Evolutionary conservation across 2,113 vertebrate genomes (phyloP).

Genomic region (Festucalex cinctus): DNA sequence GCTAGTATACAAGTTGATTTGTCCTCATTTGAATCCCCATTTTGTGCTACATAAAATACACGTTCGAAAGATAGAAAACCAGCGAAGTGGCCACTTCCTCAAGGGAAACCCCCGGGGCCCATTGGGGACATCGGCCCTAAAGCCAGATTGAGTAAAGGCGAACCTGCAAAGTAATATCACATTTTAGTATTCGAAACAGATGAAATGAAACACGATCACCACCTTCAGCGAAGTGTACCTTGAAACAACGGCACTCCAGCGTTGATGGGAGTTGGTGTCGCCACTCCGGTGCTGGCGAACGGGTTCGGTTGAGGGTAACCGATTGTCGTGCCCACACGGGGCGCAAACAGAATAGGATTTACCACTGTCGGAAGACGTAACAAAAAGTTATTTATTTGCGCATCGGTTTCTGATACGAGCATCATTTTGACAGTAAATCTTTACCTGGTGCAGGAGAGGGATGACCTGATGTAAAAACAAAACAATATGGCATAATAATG

Average conservation of each 20-base stretch:
- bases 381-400: neutral
- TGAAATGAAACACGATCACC: neutral
- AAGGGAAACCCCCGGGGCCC: neutral
- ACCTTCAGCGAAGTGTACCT: neutral
- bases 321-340: neutral
- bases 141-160: neutral
- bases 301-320: neutral
- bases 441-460: too few species aligned
- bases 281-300: neutral
- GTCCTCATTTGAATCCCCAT: neutral
- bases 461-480: too few species aligned
- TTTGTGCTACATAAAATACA: neutral
- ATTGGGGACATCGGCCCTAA: neutral
- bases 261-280: neutral
- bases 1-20: neutral
- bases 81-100: neutral
- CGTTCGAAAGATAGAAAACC: neutral
- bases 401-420: neutral
- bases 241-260: neutral
- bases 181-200: neutral
- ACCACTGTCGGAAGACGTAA: neutral
- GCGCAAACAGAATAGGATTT: neutral
- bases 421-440: too few species aligned
- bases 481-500: too few species aligned
- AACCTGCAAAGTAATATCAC: neutral